Evolutionary conservation across 1,140 invertebrate genomes (phyloP).

Genomic region (Drosophila pseudoananassae): DNA sequence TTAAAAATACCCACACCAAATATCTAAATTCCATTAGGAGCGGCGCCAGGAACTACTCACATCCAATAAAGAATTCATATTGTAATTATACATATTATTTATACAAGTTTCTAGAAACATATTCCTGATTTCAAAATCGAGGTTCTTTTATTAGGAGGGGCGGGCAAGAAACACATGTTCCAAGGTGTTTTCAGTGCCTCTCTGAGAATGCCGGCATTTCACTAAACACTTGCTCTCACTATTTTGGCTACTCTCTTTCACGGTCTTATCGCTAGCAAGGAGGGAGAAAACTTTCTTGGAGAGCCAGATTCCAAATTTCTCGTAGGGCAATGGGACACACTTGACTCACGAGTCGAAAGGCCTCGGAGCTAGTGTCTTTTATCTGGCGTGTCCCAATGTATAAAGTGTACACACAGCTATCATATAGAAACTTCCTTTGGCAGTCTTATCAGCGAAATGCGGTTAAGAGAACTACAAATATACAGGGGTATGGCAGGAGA

Average conservation of each 20-base stretch:
- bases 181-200: not conserved
- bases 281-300: slow-evolving; percentile 37
- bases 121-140: not conserved
- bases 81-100: not conserved
- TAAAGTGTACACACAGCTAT: slow-evolving; percentile 28
- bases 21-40: slow-evolving; percentile 54
- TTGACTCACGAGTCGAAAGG: slow-evolving; percentile 44
- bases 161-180: slow-evolving; percentile 15
- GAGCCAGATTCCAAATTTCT: slow-evolving; percentile 12
- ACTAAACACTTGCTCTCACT: slow-evolving; percentile 2
- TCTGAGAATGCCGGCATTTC: slow-evolving; percentile 42
- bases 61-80: not conserved
- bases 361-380: slow-evolving; percentile 53
- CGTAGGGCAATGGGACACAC: slow-evolving; percentile 45
- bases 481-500: slow-evolving; percentile 11
- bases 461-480: slow-evolving; percentile 41
- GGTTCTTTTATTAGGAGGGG: not conserved
- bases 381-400: slow-evolving; percentile 57
- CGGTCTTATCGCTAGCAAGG: slow-evolving; percentile 39
- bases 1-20: slow-evolving; percentile 65
- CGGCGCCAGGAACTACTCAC: slow-evolving; percentile 52
- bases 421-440: slow-evolving; percentile 58
- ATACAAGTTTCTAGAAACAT: not conserved
- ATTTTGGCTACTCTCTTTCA: slow-evolving; percentile 1
- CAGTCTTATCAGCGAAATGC: slow-evolving; percentile 56